phyloP scores from a whole-genome alignment of 2,888 invertebrate genomes.

The Buathra laborator region DNA sequence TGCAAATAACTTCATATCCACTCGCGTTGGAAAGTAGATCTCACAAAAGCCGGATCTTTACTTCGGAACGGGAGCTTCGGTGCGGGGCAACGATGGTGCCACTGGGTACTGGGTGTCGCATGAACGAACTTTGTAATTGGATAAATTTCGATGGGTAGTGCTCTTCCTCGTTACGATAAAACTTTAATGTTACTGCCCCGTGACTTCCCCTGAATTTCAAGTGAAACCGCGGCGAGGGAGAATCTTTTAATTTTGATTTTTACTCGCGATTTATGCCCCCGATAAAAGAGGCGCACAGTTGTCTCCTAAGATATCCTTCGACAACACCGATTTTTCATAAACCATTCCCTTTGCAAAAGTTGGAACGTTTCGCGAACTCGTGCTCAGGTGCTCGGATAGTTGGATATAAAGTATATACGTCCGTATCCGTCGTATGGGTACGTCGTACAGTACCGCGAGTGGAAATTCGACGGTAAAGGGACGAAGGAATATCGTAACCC shows the following conservation, averaged over 20 bases:
- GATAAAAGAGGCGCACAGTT: neutral
- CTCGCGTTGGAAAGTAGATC: slow-evolving; percentile 28
- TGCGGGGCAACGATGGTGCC: neutral
- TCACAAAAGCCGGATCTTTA: slow-evolving; percentile 10
- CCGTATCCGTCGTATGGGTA: neutral
- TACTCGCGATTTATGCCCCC: slow-evolving; percentile 7
- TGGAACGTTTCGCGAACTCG: neutral
- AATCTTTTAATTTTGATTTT: slow-evolving; percentile 37
- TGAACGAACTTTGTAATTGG: slow-evolving; percentile 61
- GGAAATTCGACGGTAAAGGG: slow-evolving; percentile 10
- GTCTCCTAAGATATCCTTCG: neutral
- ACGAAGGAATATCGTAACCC: slow-evolving; percentile 5
- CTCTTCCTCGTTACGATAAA: slow-evolving; percentile 55
- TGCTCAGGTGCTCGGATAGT: neutral
- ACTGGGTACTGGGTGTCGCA: neutral
- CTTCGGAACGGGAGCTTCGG: neutral
- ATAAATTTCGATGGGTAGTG: slow-evolving; percentile 60
- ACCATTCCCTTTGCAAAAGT: neutral
- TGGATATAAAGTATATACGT: slow-evolving; percentile 1
- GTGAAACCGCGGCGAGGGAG: neutral
- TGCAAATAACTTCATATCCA: slow-evolving; percentile 45
- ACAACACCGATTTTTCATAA: neutral
- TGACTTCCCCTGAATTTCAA: neutral
- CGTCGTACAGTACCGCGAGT: neutral
- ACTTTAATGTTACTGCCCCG: slow-evolving; percentile 29